Conservation (phyloP, 1,140 invertebrate species). For the Zophobas atratus region DNA sequence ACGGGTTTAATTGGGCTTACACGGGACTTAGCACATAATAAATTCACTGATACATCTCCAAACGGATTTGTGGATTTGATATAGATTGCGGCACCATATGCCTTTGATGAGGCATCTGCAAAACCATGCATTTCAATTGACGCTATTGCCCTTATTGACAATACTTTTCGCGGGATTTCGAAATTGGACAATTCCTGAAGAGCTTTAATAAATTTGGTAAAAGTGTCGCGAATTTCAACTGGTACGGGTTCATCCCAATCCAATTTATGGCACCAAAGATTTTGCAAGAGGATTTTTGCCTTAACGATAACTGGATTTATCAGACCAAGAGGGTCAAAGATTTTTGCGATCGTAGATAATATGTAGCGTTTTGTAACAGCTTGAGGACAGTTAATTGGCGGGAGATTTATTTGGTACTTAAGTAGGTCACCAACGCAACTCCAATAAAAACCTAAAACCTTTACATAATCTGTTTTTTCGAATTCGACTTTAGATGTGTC, state of each 20-base stretch:
- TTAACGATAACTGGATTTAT: conserved; percentile 55
- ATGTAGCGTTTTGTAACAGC: conserved; percentile 57
- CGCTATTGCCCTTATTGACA: neutral
- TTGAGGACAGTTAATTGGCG: neutral
- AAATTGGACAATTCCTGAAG: neutral
- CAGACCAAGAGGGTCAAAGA: conserved; percentile 58
- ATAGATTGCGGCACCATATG: neutral
- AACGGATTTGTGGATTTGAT: neutral
- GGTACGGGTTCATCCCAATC: conserved; percentile 60
- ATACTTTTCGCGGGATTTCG: neutral
- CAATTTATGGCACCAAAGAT: conserved; percentile 58
- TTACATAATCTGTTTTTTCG: neutral
- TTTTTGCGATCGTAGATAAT: conserved; percentile 54
- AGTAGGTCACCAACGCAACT: neutral
- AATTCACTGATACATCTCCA: neutral
- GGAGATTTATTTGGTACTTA: neutral
- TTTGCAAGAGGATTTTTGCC: conserved; percentile 62
- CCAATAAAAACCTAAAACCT: neutral
- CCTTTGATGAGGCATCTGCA: neutral
- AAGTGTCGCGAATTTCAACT: neutral
- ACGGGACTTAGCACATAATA: too few species aligned
- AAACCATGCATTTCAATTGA: neutral
- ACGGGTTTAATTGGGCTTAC: too few species aligned
- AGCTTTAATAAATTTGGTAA: neutral
- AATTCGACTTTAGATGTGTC: neutral